Percentiles rank a stretch among this genome's conserved stretches.
Conservation (phyloP, 2,113 vertebrate species). For the Camelus dromedarius region DNA sequence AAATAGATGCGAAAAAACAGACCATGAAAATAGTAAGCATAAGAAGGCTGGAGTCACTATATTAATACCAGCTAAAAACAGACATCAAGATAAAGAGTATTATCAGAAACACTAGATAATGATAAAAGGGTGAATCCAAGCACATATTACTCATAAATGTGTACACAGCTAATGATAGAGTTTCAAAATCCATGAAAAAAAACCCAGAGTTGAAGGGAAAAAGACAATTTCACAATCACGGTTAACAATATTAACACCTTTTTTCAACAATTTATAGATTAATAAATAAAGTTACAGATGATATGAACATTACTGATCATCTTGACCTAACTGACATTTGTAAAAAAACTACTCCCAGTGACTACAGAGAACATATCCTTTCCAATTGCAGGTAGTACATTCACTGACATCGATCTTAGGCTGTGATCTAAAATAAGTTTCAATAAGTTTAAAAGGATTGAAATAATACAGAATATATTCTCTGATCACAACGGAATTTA, state of each 20-base stretch:
- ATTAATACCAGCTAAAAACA: background rate
- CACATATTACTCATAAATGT: background rate
- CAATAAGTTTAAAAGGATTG: background rate
- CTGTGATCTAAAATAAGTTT: background rate
- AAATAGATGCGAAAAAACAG: background rate
- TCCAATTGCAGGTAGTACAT: background rate
- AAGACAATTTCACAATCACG: background rate
- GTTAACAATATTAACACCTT: background rate
- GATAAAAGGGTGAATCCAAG: background rate
- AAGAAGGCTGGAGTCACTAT: background rate
- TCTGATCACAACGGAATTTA: background rate
- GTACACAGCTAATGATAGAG: background rate
- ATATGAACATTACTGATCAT: background rate
- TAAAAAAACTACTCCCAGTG: background rate
- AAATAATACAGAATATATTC: slow-evolving; percentile 14
- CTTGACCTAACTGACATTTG: background rate
- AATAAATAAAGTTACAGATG: background rate
- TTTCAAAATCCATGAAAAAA: slow-evolving; percentile 22
- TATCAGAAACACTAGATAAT: background rate
- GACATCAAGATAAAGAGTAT: background rate
- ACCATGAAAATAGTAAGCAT: background rate
- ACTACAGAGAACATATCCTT: background rate
- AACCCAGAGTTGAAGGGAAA: background rate
- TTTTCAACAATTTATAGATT: background rate
- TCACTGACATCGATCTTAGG: background rate